Evolutionary conservation across 2,888 invertebrate genomes (phyloP).

Genomic region (Ophion ellenae): DNA sequence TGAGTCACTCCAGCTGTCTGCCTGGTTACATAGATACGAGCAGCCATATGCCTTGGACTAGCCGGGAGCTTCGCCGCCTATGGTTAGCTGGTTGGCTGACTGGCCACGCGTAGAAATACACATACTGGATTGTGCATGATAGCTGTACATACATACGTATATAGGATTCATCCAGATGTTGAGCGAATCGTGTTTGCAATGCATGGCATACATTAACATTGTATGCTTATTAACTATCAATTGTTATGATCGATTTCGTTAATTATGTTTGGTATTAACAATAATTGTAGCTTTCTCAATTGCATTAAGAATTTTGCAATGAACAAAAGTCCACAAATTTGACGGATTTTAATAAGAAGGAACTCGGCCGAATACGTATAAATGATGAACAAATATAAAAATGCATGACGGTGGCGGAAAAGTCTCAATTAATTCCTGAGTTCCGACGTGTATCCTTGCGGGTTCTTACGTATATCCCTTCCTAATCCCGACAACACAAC

Average conservation of each 20-base stretch:
- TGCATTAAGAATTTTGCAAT: not conserved
- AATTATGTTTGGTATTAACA: not conserved
- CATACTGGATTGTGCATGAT: slow-evolving; percentile 46
- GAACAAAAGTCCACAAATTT: too few species aligned
- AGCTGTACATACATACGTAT: slow-evolving; percentile 35
- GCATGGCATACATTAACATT: not conserved
- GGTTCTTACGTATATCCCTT: too few species aligned
- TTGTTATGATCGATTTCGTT: not conserved
- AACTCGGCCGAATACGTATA: too few species aligned
- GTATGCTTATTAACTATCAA: slow-evolving; percentile 33
- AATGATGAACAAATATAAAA: too few species aligned
- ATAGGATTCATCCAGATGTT: slow-evolving; percentile 32
- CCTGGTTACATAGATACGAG: slow-evolving; percentile 80
- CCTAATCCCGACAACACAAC: too few species aligned
- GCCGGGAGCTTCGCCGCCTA: slow-evolving; percentile 67
- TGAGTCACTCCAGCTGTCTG: slow-evolving; percentile 83
- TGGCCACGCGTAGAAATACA: slow-evolving; percentile 55
- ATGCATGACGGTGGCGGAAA: too few species aligned
- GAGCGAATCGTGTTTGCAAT: slow-evolving; percentile 30
- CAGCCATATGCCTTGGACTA: slow-evolving; percentile 80
- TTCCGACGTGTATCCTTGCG: too few species aligned
- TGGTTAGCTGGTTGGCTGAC: slow-evolving; percentile 50
- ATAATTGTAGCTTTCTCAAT: not conserved
- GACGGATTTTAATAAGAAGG: too few species aligned
- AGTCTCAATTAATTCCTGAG: too few species aligned